phyloP scores from a whole-genome alignment of 2,113 vertebrate genomes.

The Nerophis lumbriciformis region DNA sequence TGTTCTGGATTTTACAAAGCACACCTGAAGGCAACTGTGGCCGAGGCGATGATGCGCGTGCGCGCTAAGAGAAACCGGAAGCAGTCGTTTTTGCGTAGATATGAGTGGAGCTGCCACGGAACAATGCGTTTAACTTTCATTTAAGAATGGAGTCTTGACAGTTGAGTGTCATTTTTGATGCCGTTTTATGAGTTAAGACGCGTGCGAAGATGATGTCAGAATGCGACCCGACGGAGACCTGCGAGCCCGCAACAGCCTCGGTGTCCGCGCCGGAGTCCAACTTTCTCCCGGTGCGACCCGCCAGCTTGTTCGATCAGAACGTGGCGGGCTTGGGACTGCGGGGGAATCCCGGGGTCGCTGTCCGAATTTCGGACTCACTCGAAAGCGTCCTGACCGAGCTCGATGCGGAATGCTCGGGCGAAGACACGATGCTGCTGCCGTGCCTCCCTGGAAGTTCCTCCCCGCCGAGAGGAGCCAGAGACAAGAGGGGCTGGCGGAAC shows the following conservation, averaged over 20 bases:
- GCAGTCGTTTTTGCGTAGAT: conserved; percentile 14
- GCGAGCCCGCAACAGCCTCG: conserved; percentile 38
- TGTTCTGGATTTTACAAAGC: conserved; percentile 1
- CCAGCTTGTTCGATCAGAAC: conserved; percentile 45
- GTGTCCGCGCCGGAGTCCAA: conserved; percentile 35
- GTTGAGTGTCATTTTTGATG: background rate
- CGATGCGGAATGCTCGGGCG: conserved; percentile 69
- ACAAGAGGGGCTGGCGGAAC: conserved; percentile 57
- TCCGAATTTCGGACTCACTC: conserved; percentile 65
- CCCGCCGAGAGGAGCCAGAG: conserved; percentile 44
- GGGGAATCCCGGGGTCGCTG: conserved; percentile 64
- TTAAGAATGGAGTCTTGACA: conserved; percentile 41
- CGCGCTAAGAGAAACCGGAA: conserved; percentile 47
- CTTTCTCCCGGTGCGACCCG: conserved; percentile 40
- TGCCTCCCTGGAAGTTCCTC: conserved; percentile 53
- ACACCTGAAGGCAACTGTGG: conserved; percentile 29
- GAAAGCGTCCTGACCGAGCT: conserved; percentile 73
- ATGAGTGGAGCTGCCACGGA: conserved; percentile 24
- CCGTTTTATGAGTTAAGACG: background rate
- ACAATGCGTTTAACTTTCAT: background rate
- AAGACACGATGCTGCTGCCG: conserved; percentile 70
- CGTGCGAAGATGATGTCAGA: conserved; percentile 68
- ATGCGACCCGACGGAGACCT: conserved; percentile 58
- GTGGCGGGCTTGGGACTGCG: conserved; percentile 20
- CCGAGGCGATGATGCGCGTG: conserved; percentile 36